Conservation (phyloP, 1,140 invertebrate species). For the Drosophila baimaii region DNA sequence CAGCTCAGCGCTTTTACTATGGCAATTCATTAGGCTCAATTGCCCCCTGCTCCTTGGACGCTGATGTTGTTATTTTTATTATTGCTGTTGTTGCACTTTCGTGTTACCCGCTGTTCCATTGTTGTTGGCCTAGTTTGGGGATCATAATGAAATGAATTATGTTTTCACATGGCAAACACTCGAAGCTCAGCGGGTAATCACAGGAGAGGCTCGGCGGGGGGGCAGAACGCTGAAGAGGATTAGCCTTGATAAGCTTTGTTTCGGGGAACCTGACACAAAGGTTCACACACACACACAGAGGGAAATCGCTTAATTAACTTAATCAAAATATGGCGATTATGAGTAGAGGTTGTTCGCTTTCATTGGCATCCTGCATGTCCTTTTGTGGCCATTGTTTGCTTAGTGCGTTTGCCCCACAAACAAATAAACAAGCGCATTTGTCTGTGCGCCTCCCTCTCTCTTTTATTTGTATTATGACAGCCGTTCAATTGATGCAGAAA, state of each 20-base stretch:
- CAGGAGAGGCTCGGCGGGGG: no score
- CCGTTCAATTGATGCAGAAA: conserved; percentile 64
- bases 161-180: conserved; percentile 68
- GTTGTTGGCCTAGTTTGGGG: conserved; percentile 68
- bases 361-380: conserved; percentile 49
- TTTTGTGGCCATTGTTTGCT: conserved; percentile 59
- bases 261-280: conserved; percentile 11
- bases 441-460: conserved; percentile 30
- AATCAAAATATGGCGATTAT: conserved; percentile 81
- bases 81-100: conserved; percentile 45
- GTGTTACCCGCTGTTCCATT: conserved; percentile 36
- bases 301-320: conserved; percentile 80
- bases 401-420: conserved; percentile 60
- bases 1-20: conserved; percentile 55
- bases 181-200: conserved; percentile 66
- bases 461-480: conserved; percentile 77
- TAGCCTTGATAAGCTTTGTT: conserved; percentile 65
- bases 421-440: conserved; percentile 58
- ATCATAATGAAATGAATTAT: conserved; percentile 74
- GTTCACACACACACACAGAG: conserved; percentile 4
- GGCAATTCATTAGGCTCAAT: conserved; percentile 75
- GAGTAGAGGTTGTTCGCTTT: conserved; percentile 8
- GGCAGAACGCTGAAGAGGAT: conserved; percentile 1
- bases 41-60: conserved; percentile 38
- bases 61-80: conserved; percentile 40